Percentiles rank a stretch among this genome's conserved stretches.
These are phyloP conservation scores for Harmothoe impar DNA, from an alignment of 2,888 invertebrate genomes.

Conservation along the genomic window DNA sequence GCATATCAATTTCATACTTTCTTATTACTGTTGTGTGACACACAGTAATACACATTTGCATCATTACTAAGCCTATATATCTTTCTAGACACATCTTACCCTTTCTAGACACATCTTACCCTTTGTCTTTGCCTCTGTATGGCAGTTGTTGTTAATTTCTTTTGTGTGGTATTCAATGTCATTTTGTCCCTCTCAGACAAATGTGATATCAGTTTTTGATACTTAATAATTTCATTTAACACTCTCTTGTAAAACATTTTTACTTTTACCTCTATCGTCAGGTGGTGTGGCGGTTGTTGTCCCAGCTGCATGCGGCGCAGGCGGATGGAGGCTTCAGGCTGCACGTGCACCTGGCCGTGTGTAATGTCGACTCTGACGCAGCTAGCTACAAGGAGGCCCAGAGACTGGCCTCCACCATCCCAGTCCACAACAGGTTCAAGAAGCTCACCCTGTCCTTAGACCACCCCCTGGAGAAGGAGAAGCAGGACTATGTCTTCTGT, in stretches of 20 bases:
- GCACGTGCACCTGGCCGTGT: slow-evolving; percentile 72
- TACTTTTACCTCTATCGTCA: background rate
- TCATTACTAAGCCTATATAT: too few relatives aligned
- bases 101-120: too few relatives aligned
- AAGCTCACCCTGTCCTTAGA: slow-evolving; percentile 65
- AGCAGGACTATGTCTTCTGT: slow-evolving; percentile 80
- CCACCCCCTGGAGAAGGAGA: slow-evolving; percentile 78
- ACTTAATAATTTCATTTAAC: background rate
- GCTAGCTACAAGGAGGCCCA: slow-evolving; percentile 72
- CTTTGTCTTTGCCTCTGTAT: too few relatives aligned
- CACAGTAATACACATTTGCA: too few relatives aligned
- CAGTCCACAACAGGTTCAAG: slow-evolving; percentile 72
- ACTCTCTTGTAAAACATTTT: background rate
- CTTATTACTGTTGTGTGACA: too few relatives aligned
- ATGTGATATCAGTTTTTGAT: too few relatives aligned
- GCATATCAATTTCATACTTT: too few relatives aligned
- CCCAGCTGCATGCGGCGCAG: slow-evolving; percentile 67
- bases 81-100: too few relatives aligned
- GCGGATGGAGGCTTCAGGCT: slow-evolving; percentile 69
- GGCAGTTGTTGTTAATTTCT: too few relatives aligned
- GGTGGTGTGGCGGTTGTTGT: slow-evolving; percentile 72
- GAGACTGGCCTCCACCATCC: slow-evolving; percentile 70
- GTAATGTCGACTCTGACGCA: slow-evolving; percentile 77
- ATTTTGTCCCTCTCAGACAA: too few relatives aligned
- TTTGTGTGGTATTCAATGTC: too few relatives aligned